A percentile compares a stretch with the other conserved stretches of the same genome.
Evolutionary conservation across 2,888 invertebrate species (phyloP).

Genomic region (Tetragnatha montana): DNA sequence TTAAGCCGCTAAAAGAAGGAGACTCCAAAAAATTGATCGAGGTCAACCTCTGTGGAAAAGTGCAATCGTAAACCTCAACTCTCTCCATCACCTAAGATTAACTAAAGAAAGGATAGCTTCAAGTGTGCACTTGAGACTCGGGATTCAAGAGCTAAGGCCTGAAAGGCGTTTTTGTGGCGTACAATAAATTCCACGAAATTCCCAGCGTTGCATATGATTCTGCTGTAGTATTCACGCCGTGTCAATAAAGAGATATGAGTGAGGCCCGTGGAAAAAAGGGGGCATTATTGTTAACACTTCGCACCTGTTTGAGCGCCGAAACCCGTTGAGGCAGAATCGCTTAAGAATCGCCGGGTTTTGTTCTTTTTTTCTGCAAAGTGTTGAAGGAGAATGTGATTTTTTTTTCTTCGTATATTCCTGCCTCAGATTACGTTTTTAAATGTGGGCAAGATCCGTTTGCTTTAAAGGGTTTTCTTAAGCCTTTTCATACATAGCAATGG

Average conservation of each 20-base stretch:
- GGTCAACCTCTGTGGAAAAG: conserved; percentile 47
- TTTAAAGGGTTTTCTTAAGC: too few species aligned
- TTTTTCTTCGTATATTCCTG: not conserved
- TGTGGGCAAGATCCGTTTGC: not conserved
- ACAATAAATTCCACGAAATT: conserved; percentile 57
- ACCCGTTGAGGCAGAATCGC: conserved; percentile 19
- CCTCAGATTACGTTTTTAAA: not conserved
- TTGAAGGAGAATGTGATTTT: not conserved
- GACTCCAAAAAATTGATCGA: conserved; percentile 33
- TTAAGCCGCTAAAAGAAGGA: not conserved
- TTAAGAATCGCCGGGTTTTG: not conserved
- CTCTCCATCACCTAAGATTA: conserved; percentile 53
- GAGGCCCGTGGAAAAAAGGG: conserved; percentile 34
- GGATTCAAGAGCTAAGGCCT: conserved; percentile 36
- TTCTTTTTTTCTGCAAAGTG: not conserved
- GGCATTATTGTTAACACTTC: conserved; percentile 52
- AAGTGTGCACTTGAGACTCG: conserved; percentile 41
- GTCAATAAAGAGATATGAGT: conserved; percentile 49
- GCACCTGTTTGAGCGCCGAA: conserved; percentile 50
- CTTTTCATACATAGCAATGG: too few species aligned
- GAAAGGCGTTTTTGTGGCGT: conserved; percentile 43
- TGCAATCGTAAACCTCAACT: conserved; percentile 58
- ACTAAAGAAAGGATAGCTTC: conserved; percentile 56
- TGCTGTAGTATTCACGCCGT: conserved; percentile 44
- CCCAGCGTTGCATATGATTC: conserved; percentile 30